Percentiles rank a stretch among this genome's conserved stretches.
These are phyloP conservation scores for Eupsittula cactorum DNA, from an alignment of 2,113 vertebrate species.

Conservation along the genomic window DNA sequence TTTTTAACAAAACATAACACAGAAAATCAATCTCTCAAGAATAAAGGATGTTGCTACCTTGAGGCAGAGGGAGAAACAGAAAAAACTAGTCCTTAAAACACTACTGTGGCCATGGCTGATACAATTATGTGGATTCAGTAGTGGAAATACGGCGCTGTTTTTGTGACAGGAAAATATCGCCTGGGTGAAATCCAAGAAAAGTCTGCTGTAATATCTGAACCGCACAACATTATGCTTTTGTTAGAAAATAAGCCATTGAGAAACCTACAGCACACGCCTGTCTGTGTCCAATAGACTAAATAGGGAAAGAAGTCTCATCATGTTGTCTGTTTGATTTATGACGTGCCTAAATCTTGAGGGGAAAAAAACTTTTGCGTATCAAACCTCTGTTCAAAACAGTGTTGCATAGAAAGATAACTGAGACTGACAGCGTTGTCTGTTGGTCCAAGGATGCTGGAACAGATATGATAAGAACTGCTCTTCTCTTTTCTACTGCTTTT, in stretches of 20 bases:
- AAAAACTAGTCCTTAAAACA: constrained; percentile 29
- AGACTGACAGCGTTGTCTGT: constrained; percentile 7
- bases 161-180: background rate
- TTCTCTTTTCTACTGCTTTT: constrained; percentile 39
- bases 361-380: constrained; percentile 37
- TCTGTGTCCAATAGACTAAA: constrained; percentile 35
- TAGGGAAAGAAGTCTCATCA: constrained; percentile 42
- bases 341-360: constrained; percentile 51
- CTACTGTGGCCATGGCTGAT: background rate
- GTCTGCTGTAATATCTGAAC: background rate
- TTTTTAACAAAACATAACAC: background rate
- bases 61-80: background rate
- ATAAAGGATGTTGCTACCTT: background rate
- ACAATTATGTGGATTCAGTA: background rate
- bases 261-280: background rate
- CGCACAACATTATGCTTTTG: background rate
- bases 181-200: background rate
- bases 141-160: background rate
- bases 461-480: constrained; percentile 1
- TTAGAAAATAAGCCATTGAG: constrained; percentile 8
- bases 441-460: constrained; percentile 13
- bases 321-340: constrained; percentile 71
- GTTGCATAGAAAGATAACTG: constrained; percentile 49
- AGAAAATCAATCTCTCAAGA: background rate
- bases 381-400: constrained; percentile 56